Percentiles rank a stretch among this genome's conserved stretches.
These are phyloP conservation scores for Polymixis flavicincta DNA, from an alignment of 2,888 invertebrate genomes.

Conservation along the genomic window DNA sequence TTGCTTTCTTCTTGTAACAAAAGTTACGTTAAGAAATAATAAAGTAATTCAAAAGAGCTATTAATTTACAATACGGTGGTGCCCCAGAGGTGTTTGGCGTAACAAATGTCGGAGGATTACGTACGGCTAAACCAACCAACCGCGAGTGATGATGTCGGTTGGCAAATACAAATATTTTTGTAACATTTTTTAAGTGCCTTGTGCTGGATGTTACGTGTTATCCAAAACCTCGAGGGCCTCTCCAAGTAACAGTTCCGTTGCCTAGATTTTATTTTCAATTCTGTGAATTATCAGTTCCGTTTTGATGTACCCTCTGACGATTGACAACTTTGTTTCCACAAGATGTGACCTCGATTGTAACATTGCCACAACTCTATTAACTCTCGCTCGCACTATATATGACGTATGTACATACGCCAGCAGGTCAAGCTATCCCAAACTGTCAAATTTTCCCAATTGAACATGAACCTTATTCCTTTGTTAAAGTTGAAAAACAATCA, in stretches of 20 bases:
- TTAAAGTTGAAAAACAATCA: no score
- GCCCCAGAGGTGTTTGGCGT: constrained; percentile 37
- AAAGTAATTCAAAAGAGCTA: constrained; percentile 6
- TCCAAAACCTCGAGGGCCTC: constrained; percentile 23
- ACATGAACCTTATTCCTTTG: no score
- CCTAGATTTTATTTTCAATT: constrained; percentile 25
- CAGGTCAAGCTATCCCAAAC: no score
- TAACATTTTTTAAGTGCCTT: constrained; percentile 58
- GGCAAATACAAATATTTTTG: constrained; percentile 53
- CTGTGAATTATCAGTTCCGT: constrained; percentile 22
- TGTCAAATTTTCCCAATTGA: no score
- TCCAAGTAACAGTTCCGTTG: constrained; percentile 54
- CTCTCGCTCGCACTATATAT: neutral
- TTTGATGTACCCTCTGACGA: constrained; percentile 57
- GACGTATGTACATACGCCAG: neutral
- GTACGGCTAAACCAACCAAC: neutral
- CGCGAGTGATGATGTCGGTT: neutral
- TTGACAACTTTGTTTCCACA: constrained; percentile 18
- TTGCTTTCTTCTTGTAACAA: constrained; percentile 19
- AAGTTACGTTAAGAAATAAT: constrained; percentile 15
- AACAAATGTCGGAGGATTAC: constrained; percentile 21
- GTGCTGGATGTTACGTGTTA: constrained; percentile 39
- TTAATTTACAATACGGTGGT: constrained; percentile 4
- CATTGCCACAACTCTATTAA: neutral
- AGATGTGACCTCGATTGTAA: constrained; percentile 1